Evolutionary conservation across 2,113 vertebrate species (phyloP).

Genomic region (Onychostoma macrolepis): DNA sequence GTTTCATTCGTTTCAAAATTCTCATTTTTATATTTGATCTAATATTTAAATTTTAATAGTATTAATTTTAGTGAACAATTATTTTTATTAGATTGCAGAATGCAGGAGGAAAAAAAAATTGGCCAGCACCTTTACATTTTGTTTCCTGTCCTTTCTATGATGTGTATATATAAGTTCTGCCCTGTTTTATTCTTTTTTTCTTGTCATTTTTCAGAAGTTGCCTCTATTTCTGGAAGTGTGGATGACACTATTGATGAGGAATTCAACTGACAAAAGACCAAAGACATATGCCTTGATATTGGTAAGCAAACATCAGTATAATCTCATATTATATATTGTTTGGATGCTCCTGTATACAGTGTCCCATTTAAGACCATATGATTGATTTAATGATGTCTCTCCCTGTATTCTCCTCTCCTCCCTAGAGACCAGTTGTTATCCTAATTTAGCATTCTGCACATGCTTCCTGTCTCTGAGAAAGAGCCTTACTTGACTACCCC

Average conservation of each 20-base stretch:
- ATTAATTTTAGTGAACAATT: neutral
- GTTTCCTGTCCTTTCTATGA: neutral
- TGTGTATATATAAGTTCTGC: neutral
- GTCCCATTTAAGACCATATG: neutral
- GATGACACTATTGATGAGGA: conserved; percentile 75
- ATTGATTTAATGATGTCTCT: neutral
- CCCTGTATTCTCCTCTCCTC: neutral
- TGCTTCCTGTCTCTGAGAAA: conserved; percentile 41
- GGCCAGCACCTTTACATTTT: neutral
- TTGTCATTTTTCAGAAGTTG: conserved; percentile 67
- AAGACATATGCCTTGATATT: conserved; percentile 53
- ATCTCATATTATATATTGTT: neutral
- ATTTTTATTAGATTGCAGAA: too few species aligned
- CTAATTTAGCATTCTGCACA: conserved; percentile 51
- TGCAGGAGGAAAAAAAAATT: too few species aligned
- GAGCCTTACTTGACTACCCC: conserved; percentile 43
- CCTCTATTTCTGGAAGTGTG: conserved; percentile 79
- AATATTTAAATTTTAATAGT: neutral
- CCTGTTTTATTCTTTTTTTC: neutral
- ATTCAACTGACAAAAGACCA: conserved; percentile 66
- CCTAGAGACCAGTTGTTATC: conserved; percentile 51
- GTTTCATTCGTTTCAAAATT: too few species aligned
- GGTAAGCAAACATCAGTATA: conserved; percentile 29
- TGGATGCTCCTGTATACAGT: neutral
- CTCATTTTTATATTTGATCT: neutral